Conservation (phyloP, 2,113 vertebrate species). For the Podocnemis expansa region DNA sequence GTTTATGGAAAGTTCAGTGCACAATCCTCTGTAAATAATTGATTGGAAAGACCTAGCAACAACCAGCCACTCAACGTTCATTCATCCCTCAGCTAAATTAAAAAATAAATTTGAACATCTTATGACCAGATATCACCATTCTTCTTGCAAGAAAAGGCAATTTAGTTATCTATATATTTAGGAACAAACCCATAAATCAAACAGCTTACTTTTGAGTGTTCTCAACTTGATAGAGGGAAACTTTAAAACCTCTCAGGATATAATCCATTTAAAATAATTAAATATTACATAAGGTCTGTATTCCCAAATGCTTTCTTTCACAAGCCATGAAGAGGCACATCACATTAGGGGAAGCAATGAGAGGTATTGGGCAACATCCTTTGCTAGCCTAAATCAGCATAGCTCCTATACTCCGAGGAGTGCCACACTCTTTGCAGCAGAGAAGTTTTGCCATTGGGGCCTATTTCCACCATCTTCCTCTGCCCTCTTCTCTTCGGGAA, state of each 20-base stretch:
- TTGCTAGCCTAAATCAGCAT: not conserved
- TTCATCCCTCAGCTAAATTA: slow-evolving; percentile 6
- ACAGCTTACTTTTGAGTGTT: not conserved
- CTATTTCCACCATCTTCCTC: not conserved
- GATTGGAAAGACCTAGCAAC: not conserved
- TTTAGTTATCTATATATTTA: not conserved
- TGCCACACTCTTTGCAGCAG: no score
- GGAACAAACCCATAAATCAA: not conserved
- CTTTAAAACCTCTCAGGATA: not conserved
- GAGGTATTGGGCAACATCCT: not conserved
- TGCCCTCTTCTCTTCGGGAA: not conserved
- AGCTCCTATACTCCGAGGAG: not conserved
- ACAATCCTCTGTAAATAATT: not conserved
- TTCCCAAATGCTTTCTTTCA: not conserved
- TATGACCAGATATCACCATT: slow-evolving; percentile 39
- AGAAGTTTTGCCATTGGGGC: fast-evolving
- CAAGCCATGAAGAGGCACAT: not conserved
- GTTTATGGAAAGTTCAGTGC: not conserved
- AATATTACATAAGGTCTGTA: not conserved
- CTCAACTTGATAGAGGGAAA: not conserved
- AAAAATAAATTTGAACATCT: not conserved
- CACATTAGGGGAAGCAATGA: not conserved
- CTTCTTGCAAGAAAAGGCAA: not conserved
- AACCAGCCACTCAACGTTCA: fast-evolving
- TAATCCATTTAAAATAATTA: not conserved